A percentile compares a stretch with the other conserved stretches of the same genome.
Conservation (phyloP, 2,113 vertebrate species). For the Nothobranchius kuhntae region DNA sequence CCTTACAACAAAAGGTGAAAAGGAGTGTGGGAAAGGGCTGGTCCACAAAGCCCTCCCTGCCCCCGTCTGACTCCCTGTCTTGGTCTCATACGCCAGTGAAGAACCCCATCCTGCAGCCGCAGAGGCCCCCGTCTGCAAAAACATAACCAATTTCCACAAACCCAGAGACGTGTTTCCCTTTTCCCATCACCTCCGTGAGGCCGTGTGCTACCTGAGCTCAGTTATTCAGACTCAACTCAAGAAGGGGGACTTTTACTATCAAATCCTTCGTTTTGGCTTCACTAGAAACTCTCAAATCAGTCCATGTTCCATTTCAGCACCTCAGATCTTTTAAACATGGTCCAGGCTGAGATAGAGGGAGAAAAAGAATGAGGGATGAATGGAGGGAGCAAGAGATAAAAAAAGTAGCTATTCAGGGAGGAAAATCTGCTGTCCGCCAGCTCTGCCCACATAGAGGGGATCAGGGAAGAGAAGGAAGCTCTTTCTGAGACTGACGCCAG, state of each 20-base stretch:
- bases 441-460: conserved; percentile 38
- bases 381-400: conserved; percentile 42
- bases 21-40: conserved; percentile 81
- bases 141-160: conserved; percentile 25
- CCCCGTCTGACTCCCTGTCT: conserved; percentile 69
- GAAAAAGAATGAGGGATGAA: conserved; percentile 22
- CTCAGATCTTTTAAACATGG: conserved; percentile 24
- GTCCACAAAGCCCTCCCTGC: conserved; percentile 73
- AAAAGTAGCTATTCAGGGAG: conserved; percentile 42
- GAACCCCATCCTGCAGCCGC: conserved; percentile 38
- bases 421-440: conserved; percentile 44
- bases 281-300: no score
- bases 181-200: neutral
- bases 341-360: conserved; percentile 48
- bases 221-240: neutral
- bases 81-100: conserved; percentile 42
- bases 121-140: conserved; percentile 39
- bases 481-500: conserved; percentile 47
- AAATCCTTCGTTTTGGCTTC: conserved; percentile 11
- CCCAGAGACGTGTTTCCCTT: neutral
- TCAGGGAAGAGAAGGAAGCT: conserved; percentile 38
- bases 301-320: conserved; percentile 4
- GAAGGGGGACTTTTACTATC: neutral
- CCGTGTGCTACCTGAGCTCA: neutral
- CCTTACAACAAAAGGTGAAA: conserved; percentile 77